Percentiles rank a stretch among this genome's conserved stretches.
Evolutionary conservation across 2,888 invertebrate genomes (phyloP).

Genomic region (Sympetrum striolatum): DNA sequence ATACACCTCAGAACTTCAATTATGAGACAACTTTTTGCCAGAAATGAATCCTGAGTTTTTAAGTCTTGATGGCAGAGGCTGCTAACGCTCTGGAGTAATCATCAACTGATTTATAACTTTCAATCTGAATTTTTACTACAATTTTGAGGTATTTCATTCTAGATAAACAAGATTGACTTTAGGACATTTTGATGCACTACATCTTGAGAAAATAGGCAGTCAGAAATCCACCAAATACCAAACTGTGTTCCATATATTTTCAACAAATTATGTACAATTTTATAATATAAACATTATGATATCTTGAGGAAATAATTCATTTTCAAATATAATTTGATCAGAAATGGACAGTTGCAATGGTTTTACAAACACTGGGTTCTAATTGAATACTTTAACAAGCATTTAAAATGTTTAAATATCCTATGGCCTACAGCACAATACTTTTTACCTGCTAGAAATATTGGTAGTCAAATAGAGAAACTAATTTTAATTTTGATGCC

Average conservation of each 20-base stretch:
- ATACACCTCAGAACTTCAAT: no score
- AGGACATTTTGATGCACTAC: constrained; percentile 11
- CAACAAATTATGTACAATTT: constrained; percentile 43
- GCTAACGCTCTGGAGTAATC: not conserved
- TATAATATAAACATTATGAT: constrained; percentile 36
- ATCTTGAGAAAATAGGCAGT: constrained; percentile 39
- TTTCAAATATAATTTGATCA: constrained; percentile 43
- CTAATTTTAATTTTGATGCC: not conserved
- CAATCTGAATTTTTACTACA: constrained; percentile 29
- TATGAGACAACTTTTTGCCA: no score
- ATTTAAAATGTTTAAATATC: constrained; percentile 8
- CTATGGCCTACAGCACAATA: constrained; percentile 37
- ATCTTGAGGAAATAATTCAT: constrained; percentile 31
- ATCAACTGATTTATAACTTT: constrained; percentile 1
- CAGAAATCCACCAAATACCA: constrained; percentile 35
- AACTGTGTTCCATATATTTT: constrained; percentile 41
- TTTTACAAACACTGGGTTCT: constrained; percentile 41
- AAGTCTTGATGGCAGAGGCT: no score
- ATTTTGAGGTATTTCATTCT: constrained; percentile 41
- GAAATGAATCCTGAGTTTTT: no score
- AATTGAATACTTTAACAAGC: constrained; percentile 40
- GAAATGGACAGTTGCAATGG: constrained; percentile 36
- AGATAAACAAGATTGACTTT: constrained; percentile 35
- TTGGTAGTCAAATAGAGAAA: constrained; percentile 8
- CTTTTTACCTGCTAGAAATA: constrained; percentile 31